These are phyloP conservation scores for Spialia ferax DNA, from an alignment of 2,888 invertebrate species.

Conservation along the genomic window DNA sequence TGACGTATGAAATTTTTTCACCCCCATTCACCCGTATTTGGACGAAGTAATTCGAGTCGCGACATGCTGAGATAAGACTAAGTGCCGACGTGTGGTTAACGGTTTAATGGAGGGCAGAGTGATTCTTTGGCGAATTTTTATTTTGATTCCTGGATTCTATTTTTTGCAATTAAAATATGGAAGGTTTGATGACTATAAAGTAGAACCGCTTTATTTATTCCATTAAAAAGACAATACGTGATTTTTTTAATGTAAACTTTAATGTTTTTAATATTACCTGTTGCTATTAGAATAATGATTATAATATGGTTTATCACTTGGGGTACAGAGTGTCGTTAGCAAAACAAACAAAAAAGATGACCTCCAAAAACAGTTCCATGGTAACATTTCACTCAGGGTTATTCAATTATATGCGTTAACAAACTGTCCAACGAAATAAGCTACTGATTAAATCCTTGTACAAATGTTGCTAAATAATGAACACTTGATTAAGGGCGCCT, in stretches of 20 bases:
- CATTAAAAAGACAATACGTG: too few relatives aligned
- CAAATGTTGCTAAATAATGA: conserved; percentile 37
- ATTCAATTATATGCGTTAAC: conserved; percentile 15
- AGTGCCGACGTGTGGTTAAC: too few relatives aligned
- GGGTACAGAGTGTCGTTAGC: neutral
- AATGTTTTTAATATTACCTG: too few relatives aligned
- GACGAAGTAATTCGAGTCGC: conserved; percentile 14
- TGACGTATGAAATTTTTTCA: conserved; percentile 46
- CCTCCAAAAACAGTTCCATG: neutral
- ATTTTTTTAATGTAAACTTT: too few relatives aligned
- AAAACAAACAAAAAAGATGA: neutral
- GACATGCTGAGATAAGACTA: neutral
- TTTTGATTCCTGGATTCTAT: too few relatives aligned
- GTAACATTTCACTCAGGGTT: neutral
- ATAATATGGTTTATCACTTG: too few relatives aligned
- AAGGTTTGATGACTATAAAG: too few relatives aligned
- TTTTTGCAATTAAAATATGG: too few relatives aligned
- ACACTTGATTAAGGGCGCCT: conserved; percentile 27
- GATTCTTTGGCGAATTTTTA: too few relatives aligned
- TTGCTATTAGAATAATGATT: too few relatives aligned
- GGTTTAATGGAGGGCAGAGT: too few relatives aligned
- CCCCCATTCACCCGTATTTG: conserved; percentile 21
- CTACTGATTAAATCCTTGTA: conserved; percentile 33
- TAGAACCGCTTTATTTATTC: too few relatives aligned
- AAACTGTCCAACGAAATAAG: conserved; percentile 25